Evolutionary conservation across 1,140 invertebrate species (phyloP).

Genomic region (Drosophila subpulchrella): DNA sequence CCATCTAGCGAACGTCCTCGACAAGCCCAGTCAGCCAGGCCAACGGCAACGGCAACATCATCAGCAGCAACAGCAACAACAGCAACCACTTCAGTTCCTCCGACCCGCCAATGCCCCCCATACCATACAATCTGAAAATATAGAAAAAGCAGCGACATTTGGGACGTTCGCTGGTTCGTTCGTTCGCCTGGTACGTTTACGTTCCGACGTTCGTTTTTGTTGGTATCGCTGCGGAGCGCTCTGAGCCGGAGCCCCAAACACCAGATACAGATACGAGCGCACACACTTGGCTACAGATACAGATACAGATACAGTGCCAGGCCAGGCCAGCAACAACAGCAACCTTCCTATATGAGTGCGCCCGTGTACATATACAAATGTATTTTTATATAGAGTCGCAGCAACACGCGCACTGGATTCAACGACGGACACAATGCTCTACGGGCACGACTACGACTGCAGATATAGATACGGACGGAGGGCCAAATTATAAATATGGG

Average conservation of each 20-base stretch:
- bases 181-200: slow-evolving; percentile 43
- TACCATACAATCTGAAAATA: slow-evolving; percentile 68
- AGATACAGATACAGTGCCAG: slow-evolving; percentile 48
- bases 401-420: slow-evolving; percentile 78
- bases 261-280: slow-evolving; percentile 65
- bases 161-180: slow-evolving; percentile 71
- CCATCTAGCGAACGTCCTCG: slow-evolving; percentile 70
- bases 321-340: slow-evolving; percentile 18
- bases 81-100: slow-evolving; percentile 48
- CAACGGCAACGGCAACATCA: slow-evolving; percentile 43
- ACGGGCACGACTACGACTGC: slow-evolving; percentile 11
- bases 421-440: slow-evolving; percentile 42
- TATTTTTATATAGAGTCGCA: slow-evolving; percentile 52
- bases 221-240: slow-evolving; percentile 66
- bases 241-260: slow-evolving; percentile 65
- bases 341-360: slow-evolving; percentile 16
- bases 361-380: slow-evolving; percentile 18
- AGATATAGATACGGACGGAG: slow-evolving; percentile 42
- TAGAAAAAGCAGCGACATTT: slow-evolving; percentile 73
- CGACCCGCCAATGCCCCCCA: slow-evolving; percentile 29
- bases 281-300: slow-evolving; percentile 48
- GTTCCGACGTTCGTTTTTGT: slow-evolving; percentile 41
- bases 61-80: slow-evolving; percentile 25
- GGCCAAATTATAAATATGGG: slow-evolving; percentile 11
- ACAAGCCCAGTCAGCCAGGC: slow-evolving; percentile 64